A percentile compares a stretch with the other conserved stretches of the same genome.
Evolutionary conservation across 1,140 invertebrate genomes (phyloP).

Genomic region (Spodoptera frugiperda): DNA sequence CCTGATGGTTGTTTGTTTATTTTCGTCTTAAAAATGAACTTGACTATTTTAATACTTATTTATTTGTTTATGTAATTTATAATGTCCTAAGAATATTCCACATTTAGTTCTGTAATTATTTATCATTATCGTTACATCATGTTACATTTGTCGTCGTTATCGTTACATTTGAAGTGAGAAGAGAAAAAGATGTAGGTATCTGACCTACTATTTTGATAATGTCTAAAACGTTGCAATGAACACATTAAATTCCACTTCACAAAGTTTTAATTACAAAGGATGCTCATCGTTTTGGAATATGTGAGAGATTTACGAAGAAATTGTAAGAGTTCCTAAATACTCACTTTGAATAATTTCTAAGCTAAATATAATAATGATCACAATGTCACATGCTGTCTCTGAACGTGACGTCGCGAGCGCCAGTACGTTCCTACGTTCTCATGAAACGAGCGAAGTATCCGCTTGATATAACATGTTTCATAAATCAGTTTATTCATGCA

Average conservation of each 20-base stretch:
- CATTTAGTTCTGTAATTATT: too few relatives aligned
- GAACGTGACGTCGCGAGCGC: background rate
- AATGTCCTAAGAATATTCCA: too few relatives aligned
- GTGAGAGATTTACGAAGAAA: background rate
- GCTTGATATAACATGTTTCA: background rate
- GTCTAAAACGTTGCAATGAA: too few relatives aligned
- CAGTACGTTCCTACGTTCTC: background rate
- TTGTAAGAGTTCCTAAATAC: background rate
- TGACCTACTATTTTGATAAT: too few relatives aligned
- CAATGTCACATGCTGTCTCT: background rate
- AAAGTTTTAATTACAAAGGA: background rate
- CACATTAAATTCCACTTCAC: too few relatives aligned
- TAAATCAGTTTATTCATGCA: background rate
- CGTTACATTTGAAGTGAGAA: too few relatives aligned
- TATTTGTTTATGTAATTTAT: background rate
- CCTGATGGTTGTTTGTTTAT: constrained; percentile 17
- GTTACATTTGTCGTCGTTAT: too few relatives aligned
- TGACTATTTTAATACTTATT: too few relatives aligned
- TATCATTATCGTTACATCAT: too few relatives aligned
- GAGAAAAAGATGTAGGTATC: too few relatives aligned
- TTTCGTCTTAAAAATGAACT: too few relatives aligned
- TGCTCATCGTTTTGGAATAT: background rate
- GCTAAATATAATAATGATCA: constrained; percentile 14
- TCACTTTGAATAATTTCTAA: constrained; percentile 9
- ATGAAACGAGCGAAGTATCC: constrained; percentile 11